phyloP scores from a whole-genome alignment of 1,140 invertebrate genomes.

The Neodiprion fabricii region DNA sequence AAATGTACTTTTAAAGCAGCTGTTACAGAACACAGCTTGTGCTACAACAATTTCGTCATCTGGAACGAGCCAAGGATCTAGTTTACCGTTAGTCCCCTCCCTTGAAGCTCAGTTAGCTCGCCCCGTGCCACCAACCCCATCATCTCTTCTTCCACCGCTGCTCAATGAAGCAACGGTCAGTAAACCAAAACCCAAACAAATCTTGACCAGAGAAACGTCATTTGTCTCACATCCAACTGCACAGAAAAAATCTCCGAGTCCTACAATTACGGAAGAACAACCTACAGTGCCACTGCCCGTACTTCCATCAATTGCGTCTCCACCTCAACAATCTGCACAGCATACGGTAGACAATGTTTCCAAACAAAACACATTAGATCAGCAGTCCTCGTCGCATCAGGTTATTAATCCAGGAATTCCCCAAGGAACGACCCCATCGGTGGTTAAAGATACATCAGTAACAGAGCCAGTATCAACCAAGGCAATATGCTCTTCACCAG shows the following conservation, averaged over 20 bases:
- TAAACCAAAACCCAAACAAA: conserved; percentile 45
- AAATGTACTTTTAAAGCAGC: conserved; percentile 88
- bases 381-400: conserved; percentile 10
- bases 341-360: conserved; percentile 24
- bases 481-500: conserved; percentile 26
- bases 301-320: conserved; percentile 50
- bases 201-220: conserved; percentile 64
- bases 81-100: conserved; percentile 72
- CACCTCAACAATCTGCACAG: conserved; percentile 20
- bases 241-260: conserved; percentile 45
- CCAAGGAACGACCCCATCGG: conserved; percentile 24
- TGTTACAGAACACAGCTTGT: conserved; percentile 85
- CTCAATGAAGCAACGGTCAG: conserved; percentile 46
- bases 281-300: conserved; percentile 59
- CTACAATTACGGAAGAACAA: conserved; percentile 61
- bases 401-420: conserved; percentile 12
- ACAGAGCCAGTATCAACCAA: conserved; percentile 42
- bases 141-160: conserved; percentile 57
- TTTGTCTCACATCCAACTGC: conserved; percentile 60
- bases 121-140: conserved; percentile 70
- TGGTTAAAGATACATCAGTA: conserved; percentile 40
- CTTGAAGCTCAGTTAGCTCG: conserved; percentile 76
- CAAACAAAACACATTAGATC: conserved; percentile 27
- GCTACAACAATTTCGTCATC: conserved; percentile 62
- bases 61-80: conserved; percentile 63